These are phyloP conservation scores for Miltochrista miniata DNA, from an alignment of 2,888 invertebrate genomes.

Conservation along the genomic window DNA sequence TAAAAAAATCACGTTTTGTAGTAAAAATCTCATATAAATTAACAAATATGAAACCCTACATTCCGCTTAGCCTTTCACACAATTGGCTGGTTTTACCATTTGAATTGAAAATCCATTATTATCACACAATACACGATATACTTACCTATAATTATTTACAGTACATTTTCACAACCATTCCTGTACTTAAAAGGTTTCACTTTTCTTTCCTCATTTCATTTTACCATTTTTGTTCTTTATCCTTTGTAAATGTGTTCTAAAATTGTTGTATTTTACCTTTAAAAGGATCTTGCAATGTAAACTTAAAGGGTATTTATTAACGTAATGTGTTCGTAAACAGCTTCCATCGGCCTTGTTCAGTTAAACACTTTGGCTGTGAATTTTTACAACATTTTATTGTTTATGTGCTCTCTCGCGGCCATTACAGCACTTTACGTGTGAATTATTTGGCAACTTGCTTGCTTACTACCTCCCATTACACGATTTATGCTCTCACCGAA, in stretches of 20 bases:
- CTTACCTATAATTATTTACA: too few relatives aligned
- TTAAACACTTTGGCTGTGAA: slow-evolving; percentile 52
- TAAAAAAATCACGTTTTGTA: too few relatives aligned
- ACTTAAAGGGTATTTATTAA: slow-evolving; percentile 35
- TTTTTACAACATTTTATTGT: slow-evolving; percentile 74
- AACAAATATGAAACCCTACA: too few relatives aligned
- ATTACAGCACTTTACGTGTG: slow-evolving; percentile 69
- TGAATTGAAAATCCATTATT: too few relatives aligned
- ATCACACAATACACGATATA: too few relatives aligned
- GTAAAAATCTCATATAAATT: too few relatives aligned
- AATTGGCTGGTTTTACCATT: too few relatives aligned
- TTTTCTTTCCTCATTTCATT: too few relatives aligned
- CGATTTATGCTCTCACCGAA: slow-evolving; percentile 61
- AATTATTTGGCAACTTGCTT: slow-evolving; percentile 73
- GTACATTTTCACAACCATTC: too few relatives aligned
- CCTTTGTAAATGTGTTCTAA: slow-evolving; percentile 4
- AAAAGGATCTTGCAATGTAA: slow-evolving; percentile 22
- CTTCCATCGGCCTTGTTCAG: slow-evolving; percentile 25
- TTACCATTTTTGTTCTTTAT: not conserved
- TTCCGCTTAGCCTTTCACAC: too few relatives aligned
- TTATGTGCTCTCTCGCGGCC: slow-evolving; percentile 60
- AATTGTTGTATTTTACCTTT: slow-evolving; percentile 12
- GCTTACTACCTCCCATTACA: slow-evolving; percentile 58
- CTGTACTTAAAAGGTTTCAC: too few relatives aligned
- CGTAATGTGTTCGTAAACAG: slow-evolving; percentile 31